A percentile compares a stretch with the other conserved stretches of the same genome.
Conservation (phyloP, 2,888 invertebrate species). For the Drepana falcataria region DNA sequence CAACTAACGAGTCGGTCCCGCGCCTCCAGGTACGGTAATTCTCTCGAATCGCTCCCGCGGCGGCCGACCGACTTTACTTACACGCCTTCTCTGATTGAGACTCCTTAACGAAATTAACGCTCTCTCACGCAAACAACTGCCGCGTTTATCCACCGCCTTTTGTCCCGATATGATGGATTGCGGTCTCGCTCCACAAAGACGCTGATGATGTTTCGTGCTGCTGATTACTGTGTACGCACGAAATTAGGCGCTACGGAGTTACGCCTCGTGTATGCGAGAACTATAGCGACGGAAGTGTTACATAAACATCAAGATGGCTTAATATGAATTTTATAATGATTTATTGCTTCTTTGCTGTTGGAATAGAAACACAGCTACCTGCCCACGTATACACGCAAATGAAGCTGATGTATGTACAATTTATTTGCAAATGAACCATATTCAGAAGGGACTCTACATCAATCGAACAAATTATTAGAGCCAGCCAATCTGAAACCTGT, state of each 20-base stretch:
- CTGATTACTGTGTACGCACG: conserved; percentile 67
- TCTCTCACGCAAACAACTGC: conserved; percentile 67
- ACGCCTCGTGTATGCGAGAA: conserved; percentile 33
- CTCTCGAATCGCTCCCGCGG: conserved; percentile 68
- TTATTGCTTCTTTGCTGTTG: conserved; percentile 41
- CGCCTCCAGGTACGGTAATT: conserved; percentile 71
- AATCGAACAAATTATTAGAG: conserved; percentile 49
- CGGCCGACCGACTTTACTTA: conserved; percentile 63
- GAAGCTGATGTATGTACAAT: conserved; percentile 12
- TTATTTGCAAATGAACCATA: conserved; percentile 38
- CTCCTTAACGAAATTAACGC: conserved; percentile 76
- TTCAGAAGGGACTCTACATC: conserved; percentile 38
- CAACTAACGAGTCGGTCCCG: conserved; percentile 77
- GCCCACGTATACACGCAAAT: conserved; percentile 1
- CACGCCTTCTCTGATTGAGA: conserved; percentile 71
- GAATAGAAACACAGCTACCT: conserved; percentile 1
- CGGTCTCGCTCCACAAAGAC: conserved; percentile 64
- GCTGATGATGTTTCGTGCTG: conserved; percentile 62
- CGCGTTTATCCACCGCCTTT: conserved; percentile 64
- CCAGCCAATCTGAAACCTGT: conserved; percentile 42
- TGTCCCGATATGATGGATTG: conserved; percentile 76
- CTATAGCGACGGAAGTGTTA: conserved; percentile 44
- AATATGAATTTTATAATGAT: conserved; percentile 61
- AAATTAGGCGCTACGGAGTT: conserved; percentile 52
- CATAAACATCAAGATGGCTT: conserved; percentile 51